phyloP scores from a whole-genome alignment of 2,797 vertebrate genomes.

The Hippoglossus hippoglossus region DNA sequence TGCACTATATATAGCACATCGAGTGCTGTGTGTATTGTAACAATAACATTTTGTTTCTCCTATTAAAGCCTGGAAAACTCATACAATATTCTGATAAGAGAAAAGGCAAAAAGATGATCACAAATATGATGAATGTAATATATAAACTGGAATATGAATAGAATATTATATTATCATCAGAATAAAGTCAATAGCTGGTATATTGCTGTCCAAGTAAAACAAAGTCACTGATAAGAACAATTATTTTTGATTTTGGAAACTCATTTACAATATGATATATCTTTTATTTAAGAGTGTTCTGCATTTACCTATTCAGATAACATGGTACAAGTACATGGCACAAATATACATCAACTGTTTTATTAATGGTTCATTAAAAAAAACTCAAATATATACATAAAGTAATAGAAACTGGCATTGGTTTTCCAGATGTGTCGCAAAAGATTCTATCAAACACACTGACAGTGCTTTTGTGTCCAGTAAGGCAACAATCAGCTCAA shows the following conservation, averaged over 20 bases:
- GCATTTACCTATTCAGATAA: neutral
- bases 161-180: too few species aligned
- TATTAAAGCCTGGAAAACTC: neutral
- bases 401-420: constrained; percentile 56
- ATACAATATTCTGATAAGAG: too few species aligned
- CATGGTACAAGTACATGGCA: neutral
- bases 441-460: constrained; percentile 56
- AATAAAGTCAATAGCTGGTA: too few species aligned
- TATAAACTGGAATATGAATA: too few species aligned
- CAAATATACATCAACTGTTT: neutral
- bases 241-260: neutral
- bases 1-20: neutral
- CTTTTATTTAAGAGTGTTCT: too few species aligned
- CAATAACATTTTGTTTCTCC: neutral
- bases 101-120: too few species aligned
- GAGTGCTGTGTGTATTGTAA: neutral
- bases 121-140: too few species aligned
- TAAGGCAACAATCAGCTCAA: constrained; percentile 76
- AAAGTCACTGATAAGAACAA: neutral
- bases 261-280: too few species aligned
- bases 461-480: constrained; percentile 47
- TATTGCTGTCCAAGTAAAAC: neutral
- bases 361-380: constrained; percentile 62
- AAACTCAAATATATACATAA: constrained; percentile 49
- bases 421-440: constrained; percentile 28